phyloP scores from a whole-genome alignment of 1,140 invertebrate genomes.

The Zelostemma sp. region DNA sequence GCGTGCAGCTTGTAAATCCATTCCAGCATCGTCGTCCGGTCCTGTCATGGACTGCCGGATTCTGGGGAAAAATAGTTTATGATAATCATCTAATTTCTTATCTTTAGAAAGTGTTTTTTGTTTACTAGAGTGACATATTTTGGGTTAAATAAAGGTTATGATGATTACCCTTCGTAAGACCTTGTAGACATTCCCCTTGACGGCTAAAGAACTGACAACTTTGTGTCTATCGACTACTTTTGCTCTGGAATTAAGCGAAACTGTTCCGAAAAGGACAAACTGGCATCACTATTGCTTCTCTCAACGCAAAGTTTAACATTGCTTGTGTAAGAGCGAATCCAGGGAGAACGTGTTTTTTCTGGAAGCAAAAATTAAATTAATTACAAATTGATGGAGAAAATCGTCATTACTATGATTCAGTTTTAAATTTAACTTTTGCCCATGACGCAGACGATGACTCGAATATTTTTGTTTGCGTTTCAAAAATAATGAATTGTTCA shows the following conservation, averaged over 20 bases:
- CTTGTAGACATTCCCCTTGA: slow-evolving; percentile 67
- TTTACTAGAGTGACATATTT: no score
- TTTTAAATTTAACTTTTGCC: no score
- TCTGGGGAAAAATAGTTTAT: no score
- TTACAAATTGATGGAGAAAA: no score
- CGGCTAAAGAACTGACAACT: slow-evolving; percentile 57
- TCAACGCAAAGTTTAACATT: slow-evolving; percentile 48
- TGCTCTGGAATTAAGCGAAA: slow-evolving; percentile 56
- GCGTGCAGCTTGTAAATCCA: slow-evolving; percentile 67
- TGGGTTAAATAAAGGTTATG: not conserved
- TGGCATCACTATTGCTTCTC: slow-evolving; percentile 49
- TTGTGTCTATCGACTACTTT: slow-evolving; percentile 58
- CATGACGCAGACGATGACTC: no score
- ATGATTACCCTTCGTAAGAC: slow-evolving; percentile 62
- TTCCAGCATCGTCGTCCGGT: slow-evolving; percentile 69
- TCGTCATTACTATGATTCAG: no score
- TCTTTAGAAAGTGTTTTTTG: no score
- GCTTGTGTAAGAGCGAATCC: slow-evolving; percentile 49
- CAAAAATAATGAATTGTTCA: no score
- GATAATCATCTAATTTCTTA: no score
- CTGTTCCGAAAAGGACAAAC: slow-evolving; percentile 49
- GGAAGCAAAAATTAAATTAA: no score
- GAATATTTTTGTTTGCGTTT: no score
- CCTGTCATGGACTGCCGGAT: slow-evolving; percentile 67
- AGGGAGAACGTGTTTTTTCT: slow-evolving; percentile 7